These are phyloP conservation scores for Abrostola triplasia DNA, from an alignment of 2,888 invertebrate species.

Conservation along the genomic window DNA sequence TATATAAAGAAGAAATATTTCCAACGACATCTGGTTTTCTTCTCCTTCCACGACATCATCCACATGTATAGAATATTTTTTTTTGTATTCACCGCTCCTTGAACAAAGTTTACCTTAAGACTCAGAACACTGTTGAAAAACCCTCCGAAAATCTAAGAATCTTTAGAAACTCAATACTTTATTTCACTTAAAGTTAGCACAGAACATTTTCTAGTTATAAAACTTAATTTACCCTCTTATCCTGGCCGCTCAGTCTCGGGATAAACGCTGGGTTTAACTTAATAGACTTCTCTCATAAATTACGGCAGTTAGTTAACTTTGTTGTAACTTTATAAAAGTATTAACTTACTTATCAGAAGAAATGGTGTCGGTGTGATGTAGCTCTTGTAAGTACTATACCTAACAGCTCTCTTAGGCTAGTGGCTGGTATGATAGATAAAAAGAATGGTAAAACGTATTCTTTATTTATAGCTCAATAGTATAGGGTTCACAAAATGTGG, in stretches of 20 bases:
- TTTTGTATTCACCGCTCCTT: too few relatives aligned
- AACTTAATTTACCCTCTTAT: constrained; percentile 40
- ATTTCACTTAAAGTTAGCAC: constrained; percentile 13
- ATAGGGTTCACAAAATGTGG: too few relatives aligned
- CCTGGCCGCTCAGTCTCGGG: constrained; percentile 13
- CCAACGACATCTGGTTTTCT: too few relatives aligned
- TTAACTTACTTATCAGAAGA: background rate
- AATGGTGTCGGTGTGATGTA: background rate
- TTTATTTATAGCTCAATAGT: too few relatives aligned
- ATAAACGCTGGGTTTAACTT: constrained; percentile 33
- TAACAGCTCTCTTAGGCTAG: too few relatives aligned
- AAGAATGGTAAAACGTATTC: too few relatives aligned
- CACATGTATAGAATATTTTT: too few relatives aligned
- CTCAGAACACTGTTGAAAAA: background rate
- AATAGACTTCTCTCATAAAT: constrained; percentile 21
- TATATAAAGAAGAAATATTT: too few relatives aligned
- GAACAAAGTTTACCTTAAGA: too few relatives aligned
- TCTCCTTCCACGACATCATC: too few relatives aligned
- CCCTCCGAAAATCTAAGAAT: background rate
- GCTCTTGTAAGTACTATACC: too few relatives aligned
- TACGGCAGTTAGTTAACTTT: constrained; percentile 11
- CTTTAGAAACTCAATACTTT: constrained; percentile 6
- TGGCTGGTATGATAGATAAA: too few relatives aligned
- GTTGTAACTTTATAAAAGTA: constrained; percentile 13
- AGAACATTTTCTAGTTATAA: constrained; percentile 21